Evolutionary conservation across 2,113 vertebrate species (phyloP).

Genomic region (human): GRCh38 chr7:155743001-155743500

Average conservation of each 20-base stretch:
- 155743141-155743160: neutral
- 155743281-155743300: neutral
- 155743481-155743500: neutral
- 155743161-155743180: neutral
- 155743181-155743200: neutral
- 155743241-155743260: neutral
- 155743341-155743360: neutral
- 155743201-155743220: neutral
- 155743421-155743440: rapidly evolving
- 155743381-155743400: no score
- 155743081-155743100: neutral
- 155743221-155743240: neutral
- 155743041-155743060: neutral
- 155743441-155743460: no score
- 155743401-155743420: no score
- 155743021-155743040: neutral
- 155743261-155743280: neutral
- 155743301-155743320: neutral
- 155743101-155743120: neutral
- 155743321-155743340: neutral
- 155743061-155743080: neutral
- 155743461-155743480: neutral
- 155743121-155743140: neutral
- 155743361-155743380: neutral
- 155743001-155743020: neutral